Evolutionary conservation across 92 coral and sea anemone species (phyloP).

Genomic region (Palythoa grandiflora): DNA sequence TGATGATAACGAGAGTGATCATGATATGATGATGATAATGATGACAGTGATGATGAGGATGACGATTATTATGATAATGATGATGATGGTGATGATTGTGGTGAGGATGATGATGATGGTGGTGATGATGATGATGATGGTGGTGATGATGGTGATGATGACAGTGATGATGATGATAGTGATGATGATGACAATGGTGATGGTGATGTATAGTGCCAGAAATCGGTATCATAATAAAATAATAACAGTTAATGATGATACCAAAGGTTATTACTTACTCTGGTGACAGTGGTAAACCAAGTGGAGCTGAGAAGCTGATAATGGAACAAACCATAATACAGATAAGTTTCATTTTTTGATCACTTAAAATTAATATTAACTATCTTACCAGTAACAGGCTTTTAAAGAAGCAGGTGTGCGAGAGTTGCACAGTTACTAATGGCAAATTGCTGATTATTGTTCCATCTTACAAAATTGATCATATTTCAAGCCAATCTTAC

Average conservation of each 20-base stretch:
- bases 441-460: no score
- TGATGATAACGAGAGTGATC: background rate
- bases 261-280: background rate
- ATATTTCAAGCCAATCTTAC: no score
- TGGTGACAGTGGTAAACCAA: conserved; percentile 57
- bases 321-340: background rate
- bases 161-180: background rate
- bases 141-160: background rate
- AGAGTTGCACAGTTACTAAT: no score
- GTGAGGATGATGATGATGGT: background rate
- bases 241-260: background rate
- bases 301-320: conserved; percentile 75
- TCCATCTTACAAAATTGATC: no score
- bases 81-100: background rate
- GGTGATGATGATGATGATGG: background rate
- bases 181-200: background rate
- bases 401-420: no score
- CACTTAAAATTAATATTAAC: background rate
- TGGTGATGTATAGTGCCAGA: background rate
- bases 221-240: background rate
- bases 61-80: background rate
- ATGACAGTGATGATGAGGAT: background rate
- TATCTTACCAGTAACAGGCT: background rate
- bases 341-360: no score
- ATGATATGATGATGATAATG: background rate